Base-by-base conservation (phyloP, 2,113 vertebrate species). In the Tichodroma muraria region DNA sequence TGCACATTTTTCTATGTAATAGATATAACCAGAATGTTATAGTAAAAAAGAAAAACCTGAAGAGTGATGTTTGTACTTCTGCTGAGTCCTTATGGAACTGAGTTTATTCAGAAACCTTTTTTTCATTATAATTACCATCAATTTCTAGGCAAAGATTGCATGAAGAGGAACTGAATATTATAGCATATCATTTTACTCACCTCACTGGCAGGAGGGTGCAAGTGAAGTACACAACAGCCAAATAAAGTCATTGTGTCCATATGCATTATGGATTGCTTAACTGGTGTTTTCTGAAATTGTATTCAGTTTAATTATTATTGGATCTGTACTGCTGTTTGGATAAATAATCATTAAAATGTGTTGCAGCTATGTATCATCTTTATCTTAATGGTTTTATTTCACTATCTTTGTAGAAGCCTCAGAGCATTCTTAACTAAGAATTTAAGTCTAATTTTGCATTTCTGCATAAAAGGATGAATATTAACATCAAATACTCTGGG, bases 391-490 rank as follows among this genome's bases (percentile, higher is more conserved):
- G 30, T 89, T 94, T 70, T 54, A 70, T 84, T 90, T 84, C 40
- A 33, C 18, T 71, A 31, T 63, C 38, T 94, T 87, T 53, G 6
- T 68, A 69, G 63, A 93, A 89, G 38, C 70, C 63, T 89, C 38
- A 50, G 33, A 92, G 63, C 45, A 77, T 53, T 88, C 54, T 91
- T 73, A 65, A 73, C 59, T 63, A 50, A 75, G 63, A 90, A 64
- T 85, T 38, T 88, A 88, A 80, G 31, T 42, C 30, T 80, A 63
- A 87, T 87, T 93, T 87, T 94, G 44, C 64, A 86, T 89, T 92
- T 83, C 37, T 91, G 60, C 33, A 70, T 91, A 91, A 93, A 63
- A 73, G 11, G 64, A 92, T 95, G 50, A 91, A 85, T 89, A 94
- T 61, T 94, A 93, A 88, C 44, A 68, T 82, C 38, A 85, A 73